Percentiles rank a stretch among this genome's conserved stretches.
Evolutionary conservation across 2,113 vertebrate genomes (phyloP).

Genomic region (Thymallus thymallus): DNA sequence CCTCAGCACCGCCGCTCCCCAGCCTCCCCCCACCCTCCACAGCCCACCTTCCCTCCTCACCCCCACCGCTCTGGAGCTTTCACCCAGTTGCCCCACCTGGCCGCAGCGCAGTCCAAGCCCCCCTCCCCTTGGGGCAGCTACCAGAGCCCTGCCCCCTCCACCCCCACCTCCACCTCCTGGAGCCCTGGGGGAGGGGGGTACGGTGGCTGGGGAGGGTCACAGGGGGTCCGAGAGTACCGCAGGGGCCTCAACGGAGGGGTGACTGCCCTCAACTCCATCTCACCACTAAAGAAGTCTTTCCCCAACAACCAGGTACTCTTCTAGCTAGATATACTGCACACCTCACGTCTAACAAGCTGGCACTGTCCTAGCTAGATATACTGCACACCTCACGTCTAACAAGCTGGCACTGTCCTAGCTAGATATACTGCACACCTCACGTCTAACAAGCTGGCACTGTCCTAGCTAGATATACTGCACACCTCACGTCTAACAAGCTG

Average conservation of each 20-base stretch:
- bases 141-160: conserved; percentile 95
- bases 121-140: conserved; percentile 98
- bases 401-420: not conserved
- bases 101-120: conserved; percentile 92
- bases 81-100: conserved; percentile 93
- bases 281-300: conserved; percentile 97
- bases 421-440: not conserved
- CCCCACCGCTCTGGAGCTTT: conserved; percentile 95
- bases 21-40: conserved; percentile 92
- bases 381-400: not conserved
- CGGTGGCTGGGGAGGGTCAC: conserved; percentile 93
- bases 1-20: conserved; percentile 77
- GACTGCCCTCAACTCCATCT: conserved; percentile 93
- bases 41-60: conserved; percentile 91
- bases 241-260: conserved; percentile 91
- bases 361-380: not conserved
- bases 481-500: too few relatives aligned
- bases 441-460: too few relatives aligned
- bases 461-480: not conserved
- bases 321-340: not conserved
- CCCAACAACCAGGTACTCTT: conserved; percentile 85
- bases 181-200: conserved; percentile 91
- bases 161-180: conserved; percentile 93
- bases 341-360: not conserved
- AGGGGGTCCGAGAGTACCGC: conserved; percentile 90